Conservation (phyloP, 2,888 invertebrate species). For the Hypsopygia costalis region DNA sequence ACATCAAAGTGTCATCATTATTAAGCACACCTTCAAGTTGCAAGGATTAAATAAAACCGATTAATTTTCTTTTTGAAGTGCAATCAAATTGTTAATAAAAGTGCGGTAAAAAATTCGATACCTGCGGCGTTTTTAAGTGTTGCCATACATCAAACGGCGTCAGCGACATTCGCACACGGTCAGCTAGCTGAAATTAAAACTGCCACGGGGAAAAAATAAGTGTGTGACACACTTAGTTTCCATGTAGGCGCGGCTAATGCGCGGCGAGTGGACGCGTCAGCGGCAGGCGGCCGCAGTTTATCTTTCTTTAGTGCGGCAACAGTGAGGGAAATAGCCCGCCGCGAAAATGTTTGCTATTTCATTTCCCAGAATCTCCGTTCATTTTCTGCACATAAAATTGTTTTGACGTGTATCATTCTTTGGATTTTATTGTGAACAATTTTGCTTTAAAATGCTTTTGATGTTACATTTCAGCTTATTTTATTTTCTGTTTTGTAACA, state of each 20-base stretch:
- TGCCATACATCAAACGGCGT: slow-evolving; percentile 65
- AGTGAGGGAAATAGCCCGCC: slow-evolving; percentile 55
- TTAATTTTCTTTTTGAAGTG: background rate
- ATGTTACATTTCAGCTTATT: too few species aligned
- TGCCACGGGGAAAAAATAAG: slow-evolving; percentile 71
- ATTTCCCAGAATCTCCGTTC: slow-evolving; percentile 38
- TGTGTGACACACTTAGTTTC: slow-evolving; percentile 71
- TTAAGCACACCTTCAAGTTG: slow-evolving; percentile 25
- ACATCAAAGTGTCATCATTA: slow-evolving; percentile 24
- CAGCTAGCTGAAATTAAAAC: slow-evolving; percentile 72
- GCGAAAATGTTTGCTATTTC: slow-evolving; percentile 68
- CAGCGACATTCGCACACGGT: slow-evolving; percentile 52
- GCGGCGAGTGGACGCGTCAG: slow-evolving; percentile 72
- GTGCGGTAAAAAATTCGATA: slow-evolving; percentile 29
- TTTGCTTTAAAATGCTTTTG: too few species aligned
- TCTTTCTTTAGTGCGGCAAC: slow-evolving; percentile 69
- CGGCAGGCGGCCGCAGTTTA: slow-evolving; percentile 67
- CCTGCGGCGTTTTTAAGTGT: slow-evolving; percentile 44
- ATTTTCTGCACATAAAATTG: slow-evolving; percentile 12
- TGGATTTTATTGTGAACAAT: background rate
- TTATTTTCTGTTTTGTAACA: too few species aligned
- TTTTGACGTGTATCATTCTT: background rate
- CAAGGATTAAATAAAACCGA: slow-evolving; percentile 11
- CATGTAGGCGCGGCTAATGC: slow-evolving; percentile 70
- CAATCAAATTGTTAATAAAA: slow-evolving; percentile 10